Percentiles rank a stretch among this genome's conserved stretches.
These are phyloP conservation scores for Archilochus colubris DNA, from an alignment of 2,113 vertebrate species.

Conservation along the genomic window DNA sequence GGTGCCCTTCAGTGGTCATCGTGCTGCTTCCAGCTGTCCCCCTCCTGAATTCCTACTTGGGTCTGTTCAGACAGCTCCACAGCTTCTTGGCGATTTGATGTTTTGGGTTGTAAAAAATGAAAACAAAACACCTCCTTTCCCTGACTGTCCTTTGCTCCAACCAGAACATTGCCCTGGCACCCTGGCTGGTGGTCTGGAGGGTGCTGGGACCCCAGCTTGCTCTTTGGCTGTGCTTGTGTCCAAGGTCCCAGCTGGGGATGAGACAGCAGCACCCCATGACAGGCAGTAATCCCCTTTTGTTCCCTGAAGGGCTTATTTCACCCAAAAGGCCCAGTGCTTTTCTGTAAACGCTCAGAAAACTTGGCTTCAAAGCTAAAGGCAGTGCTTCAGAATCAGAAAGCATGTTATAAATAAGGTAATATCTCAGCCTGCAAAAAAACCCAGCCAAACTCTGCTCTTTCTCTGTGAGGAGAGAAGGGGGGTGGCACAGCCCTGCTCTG, in stretches of 20 bases:
- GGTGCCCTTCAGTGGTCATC: fast-evolving
- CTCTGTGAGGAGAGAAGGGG: neutral
- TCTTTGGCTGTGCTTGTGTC: neutral
- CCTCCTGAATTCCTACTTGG: neutral
- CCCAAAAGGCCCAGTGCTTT: neutral
- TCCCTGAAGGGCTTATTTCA: neutral
- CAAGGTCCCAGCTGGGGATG: fast-evolving
- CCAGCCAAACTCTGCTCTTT: neutral
- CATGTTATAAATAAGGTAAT: neutral
- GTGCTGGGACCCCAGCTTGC: fast-evolving
- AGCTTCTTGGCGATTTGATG: neutral
- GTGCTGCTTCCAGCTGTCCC: neutral
- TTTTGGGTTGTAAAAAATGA: neutral
- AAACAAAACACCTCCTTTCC: too few species aligned
- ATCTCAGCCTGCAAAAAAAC: neutral
- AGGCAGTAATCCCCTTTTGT: neutral
- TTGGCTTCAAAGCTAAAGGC: neutral
- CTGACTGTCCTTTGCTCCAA: neutral
- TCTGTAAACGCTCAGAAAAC: neutral
- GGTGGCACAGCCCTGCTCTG: neutral
- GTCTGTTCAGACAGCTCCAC: neutral
- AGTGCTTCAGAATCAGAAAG: neutral
- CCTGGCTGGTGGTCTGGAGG: neutral
- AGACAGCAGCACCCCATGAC: fast-evolving
- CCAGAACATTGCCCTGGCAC: fast-evolving